A percentile compares a stretch with the other conserved stretches of the same genome.
phyloP scores from a whole-genome alignment of 1,140 invertebrate genomes.

The Gryllus bimaculatus region DNA sequence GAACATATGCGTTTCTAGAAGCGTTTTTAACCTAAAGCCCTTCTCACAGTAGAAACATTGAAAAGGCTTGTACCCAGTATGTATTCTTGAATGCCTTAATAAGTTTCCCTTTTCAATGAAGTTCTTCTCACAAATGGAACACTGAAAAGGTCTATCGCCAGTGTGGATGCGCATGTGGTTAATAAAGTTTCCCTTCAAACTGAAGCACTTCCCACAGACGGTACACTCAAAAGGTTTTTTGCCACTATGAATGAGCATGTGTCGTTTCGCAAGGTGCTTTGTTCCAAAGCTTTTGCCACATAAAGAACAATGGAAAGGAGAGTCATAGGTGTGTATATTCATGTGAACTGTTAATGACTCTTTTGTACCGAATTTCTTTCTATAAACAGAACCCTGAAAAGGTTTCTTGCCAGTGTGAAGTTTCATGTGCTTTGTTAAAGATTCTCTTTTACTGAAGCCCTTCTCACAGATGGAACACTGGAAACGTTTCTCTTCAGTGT shows the following conservation, averaged over 20 bases:
- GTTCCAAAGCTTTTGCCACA: background rate
- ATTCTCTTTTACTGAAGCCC: no score
- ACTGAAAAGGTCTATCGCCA: constrained; percentile 31
- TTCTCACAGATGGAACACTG: no score
- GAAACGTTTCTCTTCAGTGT: no score
- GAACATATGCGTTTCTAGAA: constrained; percentile 26
- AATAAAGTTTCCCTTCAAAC: background rate
- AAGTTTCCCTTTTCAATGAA: constrained; percentile 46
- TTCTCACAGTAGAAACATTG: constrained; percentile 58
- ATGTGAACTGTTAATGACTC: no score
- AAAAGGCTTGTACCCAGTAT: constrained; percentile 55
- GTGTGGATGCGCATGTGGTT: constrained; percentile 10
- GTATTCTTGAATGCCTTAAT: constrained; percentile 12
- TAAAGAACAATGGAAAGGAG: no score
- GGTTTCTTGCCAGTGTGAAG: no score
- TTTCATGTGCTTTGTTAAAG: no score
- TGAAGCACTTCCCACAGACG: constrained; percentile 6
- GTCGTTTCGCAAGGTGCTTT: background rate
- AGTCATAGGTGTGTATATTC: no score
- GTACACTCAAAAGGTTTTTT: constrained; percentile 12
- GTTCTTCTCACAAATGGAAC: constrained; percentile 55
- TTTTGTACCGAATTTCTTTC: no score
- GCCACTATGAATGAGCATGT: constrained; percentile 10
- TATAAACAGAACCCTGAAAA: no score
- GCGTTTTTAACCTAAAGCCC: background rate